phyloP scores from a whole-genome alignment of 1,140 invertebrate genomes.

The Chironomus tepperi region DNA sequence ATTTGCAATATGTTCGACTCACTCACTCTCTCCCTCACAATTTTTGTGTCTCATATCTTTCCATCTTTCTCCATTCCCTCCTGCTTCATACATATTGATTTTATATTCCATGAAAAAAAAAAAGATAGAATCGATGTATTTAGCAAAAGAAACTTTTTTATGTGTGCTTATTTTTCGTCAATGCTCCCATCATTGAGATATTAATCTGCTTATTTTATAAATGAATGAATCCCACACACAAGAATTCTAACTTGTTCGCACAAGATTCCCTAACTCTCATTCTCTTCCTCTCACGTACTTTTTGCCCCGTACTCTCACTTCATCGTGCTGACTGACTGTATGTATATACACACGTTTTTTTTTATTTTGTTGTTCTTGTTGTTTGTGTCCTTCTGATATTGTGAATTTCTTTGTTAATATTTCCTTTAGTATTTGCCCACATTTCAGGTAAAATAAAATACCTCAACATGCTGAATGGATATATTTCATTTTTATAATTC shows the following conservation, averaged over 20 bases:
- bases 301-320: background rate
- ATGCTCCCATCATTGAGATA: background rate
- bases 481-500: no score
- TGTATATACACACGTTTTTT: background rate
- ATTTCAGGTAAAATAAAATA: no score
- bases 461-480: no score
- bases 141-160: background rate
- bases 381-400: background rate
- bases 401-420: no score
- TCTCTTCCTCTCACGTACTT: background rate
- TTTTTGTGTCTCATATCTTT: background rate
- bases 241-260: background rate
- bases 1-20: no score
- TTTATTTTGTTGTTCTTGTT: background rate
- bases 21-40: no score
- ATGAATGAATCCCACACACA: constrained; percentile 4
- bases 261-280: background rate
- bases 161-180: background rate
- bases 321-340: no score
- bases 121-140: no score
- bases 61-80: background rate
- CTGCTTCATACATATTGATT: background rate
- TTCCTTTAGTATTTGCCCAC: no score
- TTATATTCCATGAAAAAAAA: background rate
- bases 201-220: constrained; percentile 9